Evolutionary conservation across 2,888 invertebrate genomes (phyloP).

Genomic region (Oligia strigilis): DNA sequence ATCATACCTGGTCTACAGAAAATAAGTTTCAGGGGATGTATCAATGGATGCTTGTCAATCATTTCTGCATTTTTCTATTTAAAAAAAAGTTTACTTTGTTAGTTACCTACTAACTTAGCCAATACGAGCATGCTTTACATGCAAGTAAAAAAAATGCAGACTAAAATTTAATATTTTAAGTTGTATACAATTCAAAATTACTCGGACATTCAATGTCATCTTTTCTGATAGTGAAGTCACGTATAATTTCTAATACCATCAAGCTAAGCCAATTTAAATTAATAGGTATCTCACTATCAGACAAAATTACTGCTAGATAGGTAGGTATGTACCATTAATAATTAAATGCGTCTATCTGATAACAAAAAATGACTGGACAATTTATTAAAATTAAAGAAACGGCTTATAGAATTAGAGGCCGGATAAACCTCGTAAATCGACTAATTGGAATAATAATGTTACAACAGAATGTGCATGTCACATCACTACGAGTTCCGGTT

Average conservation of each 20-base stretch:
- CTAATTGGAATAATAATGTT: constrained; percentile 56
- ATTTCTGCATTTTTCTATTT: no score
- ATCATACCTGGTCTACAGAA: no score
- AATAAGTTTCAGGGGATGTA: no score
- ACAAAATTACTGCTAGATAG: background rate
- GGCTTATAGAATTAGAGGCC: constrained; percentile 41
- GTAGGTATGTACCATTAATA: background rate
- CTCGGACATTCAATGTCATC: no score
- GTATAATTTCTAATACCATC: background rate
- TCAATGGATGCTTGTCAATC: no score
- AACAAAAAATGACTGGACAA: constrained; percentile 42
- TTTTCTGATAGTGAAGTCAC: no score
- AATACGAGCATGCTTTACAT: no score
- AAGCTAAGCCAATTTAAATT: constrained; percentile 15
- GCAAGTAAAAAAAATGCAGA: no score
- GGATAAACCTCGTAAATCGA: constrained; percentile 55
- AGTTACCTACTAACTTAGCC: no score
- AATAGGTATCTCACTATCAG: background rate
- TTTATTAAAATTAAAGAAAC: constrained; percentile 44
- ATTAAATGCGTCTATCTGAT: constrained; percentile 34
- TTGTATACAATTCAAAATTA: no score
- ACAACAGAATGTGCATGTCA: constrained; percentile 42
- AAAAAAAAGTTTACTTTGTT: no score
- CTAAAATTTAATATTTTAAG: no score
- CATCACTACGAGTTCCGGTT: constrained; percentile 57